phyloP scores from a whole-genome alignment of 1,140 invertebrate genomes.

The Ganaspis sp. region DNA sequence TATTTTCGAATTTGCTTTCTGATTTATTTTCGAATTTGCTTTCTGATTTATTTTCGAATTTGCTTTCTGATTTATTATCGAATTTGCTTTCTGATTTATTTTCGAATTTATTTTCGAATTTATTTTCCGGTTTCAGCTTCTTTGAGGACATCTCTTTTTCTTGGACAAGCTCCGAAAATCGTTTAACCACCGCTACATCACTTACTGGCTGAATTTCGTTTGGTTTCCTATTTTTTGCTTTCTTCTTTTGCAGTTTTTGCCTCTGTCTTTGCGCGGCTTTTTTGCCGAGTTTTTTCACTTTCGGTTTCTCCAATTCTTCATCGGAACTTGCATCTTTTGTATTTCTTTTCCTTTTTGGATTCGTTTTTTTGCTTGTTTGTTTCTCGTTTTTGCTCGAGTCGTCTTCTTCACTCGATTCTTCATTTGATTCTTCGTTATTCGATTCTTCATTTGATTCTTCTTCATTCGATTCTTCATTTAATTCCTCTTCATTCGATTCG shows the following conservation, averaged over 20 bases:
- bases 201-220: constrained; percentile 46
- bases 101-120: background rate
- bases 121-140: background rate
- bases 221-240: background rate
- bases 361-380: too few species aligned
- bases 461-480: too few species aligned
- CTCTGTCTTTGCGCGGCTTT: background rate
- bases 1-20: background rate
- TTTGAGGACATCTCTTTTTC: constrained; percentile 37
- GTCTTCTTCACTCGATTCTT: too few species aligned
- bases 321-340: too few species aligned
- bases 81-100: background rate
- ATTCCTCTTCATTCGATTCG: background rate
- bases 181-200: constrained; percentile 61
- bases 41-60: background rate
- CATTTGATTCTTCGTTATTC: too few species aligned
- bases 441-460: background rate
- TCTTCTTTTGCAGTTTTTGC: constrained; percentile 34
- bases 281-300: background rate
- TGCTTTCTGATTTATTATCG: background rate
- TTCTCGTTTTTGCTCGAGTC: too few species aligned
- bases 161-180: constrained; percentile 57
- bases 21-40: background rate
- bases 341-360: too few species aligned
- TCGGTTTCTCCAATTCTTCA: too few species aligned